Conservation (phyloP, 2,888 invertebrate species). For the Netelia melanura region DNA sequence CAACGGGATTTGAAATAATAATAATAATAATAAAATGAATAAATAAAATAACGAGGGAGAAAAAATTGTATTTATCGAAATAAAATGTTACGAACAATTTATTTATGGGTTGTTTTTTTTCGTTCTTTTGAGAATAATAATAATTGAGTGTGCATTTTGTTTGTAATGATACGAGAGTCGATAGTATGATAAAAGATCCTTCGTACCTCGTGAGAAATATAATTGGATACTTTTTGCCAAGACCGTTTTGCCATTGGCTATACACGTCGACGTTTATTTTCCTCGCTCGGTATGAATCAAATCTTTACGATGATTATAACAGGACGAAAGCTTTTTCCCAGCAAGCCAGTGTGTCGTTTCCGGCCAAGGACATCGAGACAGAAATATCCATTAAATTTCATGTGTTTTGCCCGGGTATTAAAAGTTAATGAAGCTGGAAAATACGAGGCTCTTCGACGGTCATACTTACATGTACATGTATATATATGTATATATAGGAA, state of each 20-base stretch:
- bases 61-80: too few species aligned
- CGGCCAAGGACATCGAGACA: background rate
- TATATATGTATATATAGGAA: constrained; percentile 24
- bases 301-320: constrained; percentile 43
- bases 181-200: too few species aligned
- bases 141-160: too few species aligned
- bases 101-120: too few species aligned
- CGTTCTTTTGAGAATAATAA: too few species aligned
- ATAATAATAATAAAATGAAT: background rate
- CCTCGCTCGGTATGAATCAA: constrained; percentile 26
- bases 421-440: constrained; percentile 59
- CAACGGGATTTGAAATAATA: background rate
- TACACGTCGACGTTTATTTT: background rate
- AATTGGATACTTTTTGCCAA: background rate
- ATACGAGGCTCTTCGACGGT: constrained; percentile 34
- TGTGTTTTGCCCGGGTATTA: constrained; percentile 44
- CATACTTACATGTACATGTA: background rate
- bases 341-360: background rate
- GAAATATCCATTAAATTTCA: constrained; percentile 39
- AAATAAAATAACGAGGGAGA: too few species aligned
- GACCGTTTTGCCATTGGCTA: background rate
- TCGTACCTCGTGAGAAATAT: background rate
- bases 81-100: too few species aligned
- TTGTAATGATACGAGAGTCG: too few species aligned
- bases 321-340: constrained; percentile 23